phyloP scores from a whole-genome alignment of 2,888 invertebrate genomes.

The Choreutis nemorana region DNA sequence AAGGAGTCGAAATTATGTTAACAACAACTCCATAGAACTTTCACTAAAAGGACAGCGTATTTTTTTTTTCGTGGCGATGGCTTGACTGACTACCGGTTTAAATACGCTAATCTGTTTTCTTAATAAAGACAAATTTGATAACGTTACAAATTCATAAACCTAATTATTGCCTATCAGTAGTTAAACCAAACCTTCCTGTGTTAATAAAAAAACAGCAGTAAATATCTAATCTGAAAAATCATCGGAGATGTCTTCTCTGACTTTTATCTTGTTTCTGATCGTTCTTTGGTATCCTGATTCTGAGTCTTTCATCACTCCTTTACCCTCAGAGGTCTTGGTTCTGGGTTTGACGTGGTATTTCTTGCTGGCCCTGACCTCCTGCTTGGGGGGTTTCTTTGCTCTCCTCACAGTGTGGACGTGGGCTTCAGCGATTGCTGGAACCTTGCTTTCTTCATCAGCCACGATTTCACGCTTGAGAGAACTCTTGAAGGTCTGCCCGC shows the following conservation, averaged over 20 bases:
- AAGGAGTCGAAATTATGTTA: no score
- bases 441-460: slow-evolving; percentile 23
- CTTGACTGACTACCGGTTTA: no score
- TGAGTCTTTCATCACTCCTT: slow-evolving; percentile 35
- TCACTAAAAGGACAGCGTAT: no score
- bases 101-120: no score
- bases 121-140: no score
- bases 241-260: slow-evolving; percentile 44
- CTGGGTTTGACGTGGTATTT: slow-evolving; percentile 26
- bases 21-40: no score
- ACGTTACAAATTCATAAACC: no score
- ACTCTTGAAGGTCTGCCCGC: slow-evolving; percentile 55
- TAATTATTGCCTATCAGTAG: no score
- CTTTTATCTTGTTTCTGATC: slow-evolving; percentile 41
- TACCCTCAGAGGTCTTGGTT: slow-evolving; percentile 30
- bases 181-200: no score
- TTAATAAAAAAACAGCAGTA: slow-evolving; percentile 36
- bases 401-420: slow-evolving; percentile 16
- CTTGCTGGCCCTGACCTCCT: slow-evolving; percentile 19
- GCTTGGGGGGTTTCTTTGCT: slow-evolving; percentile 23
- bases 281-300: slow-evolving; percentile 33
- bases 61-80: no score
- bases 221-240: slow-evolving; percentile 35
- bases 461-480: slow-evolving; percentile 38
- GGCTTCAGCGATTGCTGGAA: slow-evolving; percentile 16